A percentile compares a stretch with the other conserved stretches of the same genome.
Evolutionary conservation across 2,797 vertebrate genomes (phyloP).

Genomic region (Moxostoma hubbsi): DNA sequence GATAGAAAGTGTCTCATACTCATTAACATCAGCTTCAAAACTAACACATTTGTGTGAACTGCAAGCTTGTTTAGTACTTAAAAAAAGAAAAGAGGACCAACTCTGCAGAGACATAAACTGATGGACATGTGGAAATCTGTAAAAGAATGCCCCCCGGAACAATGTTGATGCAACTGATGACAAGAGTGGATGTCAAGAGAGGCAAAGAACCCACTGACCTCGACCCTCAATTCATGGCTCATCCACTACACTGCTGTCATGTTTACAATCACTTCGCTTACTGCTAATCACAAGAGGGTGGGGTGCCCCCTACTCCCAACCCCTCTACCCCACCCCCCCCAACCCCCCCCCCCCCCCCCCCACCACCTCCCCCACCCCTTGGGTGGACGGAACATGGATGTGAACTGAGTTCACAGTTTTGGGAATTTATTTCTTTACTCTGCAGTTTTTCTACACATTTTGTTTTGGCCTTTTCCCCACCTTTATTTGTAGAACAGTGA

Average conservation of each 20-base stretch:
- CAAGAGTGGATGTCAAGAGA: background rate
- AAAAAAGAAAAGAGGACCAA: background rate
- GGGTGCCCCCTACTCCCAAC: too few relatives aligned
- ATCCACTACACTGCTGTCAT: too few relatives aligned
- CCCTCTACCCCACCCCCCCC: too few relatives aligned
- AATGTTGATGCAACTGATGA: conserved; percentile 13
- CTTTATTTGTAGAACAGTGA: too few relatives aligned
- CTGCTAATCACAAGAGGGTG: background rate
- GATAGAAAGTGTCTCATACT: background rate
- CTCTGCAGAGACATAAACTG: conserved; percentile 14
- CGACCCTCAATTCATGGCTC: conserved; percentile 16
- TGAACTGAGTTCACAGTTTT: too few relatives aligned
- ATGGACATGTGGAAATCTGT: conserved; percentile 6
- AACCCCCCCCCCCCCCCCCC: too few relatives aligned
- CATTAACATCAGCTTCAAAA: background rate
- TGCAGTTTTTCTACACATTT: too few relatives aligned
- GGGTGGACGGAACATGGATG: too few relatives aligned
- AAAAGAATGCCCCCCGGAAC: conserved; percentile 18
- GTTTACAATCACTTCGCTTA: conserved; percentile 2
- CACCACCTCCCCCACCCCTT: background rate
- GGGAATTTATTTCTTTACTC: too few relatives aligned
- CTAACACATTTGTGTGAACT: conserved; percentile 6
- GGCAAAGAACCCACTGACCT: conserved; percentile 30
- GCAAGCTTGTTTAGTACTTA: background rate
- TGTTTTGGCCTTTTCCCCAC: too few relatives aligned